Conservation (phyloP, 2,888 invertebrate genomes). For the Andrena camellia region DNA sequence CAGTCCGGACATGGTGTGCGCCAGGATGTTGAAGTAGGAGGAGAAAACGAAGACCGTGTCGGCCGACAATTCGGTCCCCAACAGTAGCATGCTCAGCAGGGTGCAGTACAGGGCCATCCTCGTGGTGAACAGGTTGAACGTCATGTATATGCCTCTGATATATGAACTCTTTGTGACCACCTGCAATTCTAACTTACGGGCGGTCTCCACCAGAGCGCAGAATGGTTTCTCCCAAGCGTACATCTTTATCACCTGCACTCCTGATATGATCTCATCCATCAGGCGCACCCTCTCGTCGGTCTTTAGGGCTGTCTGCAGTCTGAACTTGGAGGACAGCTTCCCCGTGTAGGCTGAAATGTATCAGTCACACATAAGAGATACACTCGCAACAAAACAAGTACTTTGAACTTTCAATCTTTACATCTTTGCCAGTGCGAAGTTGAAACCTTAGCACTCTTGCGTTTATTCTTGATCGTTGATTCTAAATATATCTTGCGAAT, state of each 20-base stretch:
- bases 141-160: conserved; percentile 89
- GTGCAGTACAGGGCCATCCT: conserved; percentile 92
- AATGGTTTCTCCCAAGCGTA: conserved; percentile 92
- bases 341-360: conserved; percentile 81
- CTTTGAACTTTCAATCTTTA: neutral
- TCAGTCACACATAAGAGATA: neutral
- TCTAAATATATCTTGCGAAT: no score
- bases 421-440: neutral
- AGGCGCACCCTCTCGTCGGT: conserved; percentile 91
- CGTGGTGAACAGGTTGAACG: conserved; percentile 93
- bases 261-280: conserved; percentile 92
- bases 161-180: conserved; percentile 88
- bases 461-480: no score
- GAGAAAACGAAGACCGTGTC: conserved; percentile 88
- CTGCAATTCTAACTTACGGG: conserved; percentile 86
- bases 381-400: neutral
- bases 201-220: conserved; percentile 87
- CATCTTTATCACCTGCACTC: conserved; percentile 92
- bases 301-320: conserved; percentile 87
- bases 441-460: neutral
- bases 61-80: conserved; percentile 89
- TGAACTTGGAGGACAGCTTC: conserved; percentile 83
- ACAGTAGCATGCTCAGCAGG: conserved; percentile 89
- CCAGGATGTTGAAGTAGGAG: conserved; percentile 86
- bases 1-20: conserved; percentile 87